Conservation (phyloP, 2,797 vertebrate genomes). For the Xerus rutilus region DNA sequence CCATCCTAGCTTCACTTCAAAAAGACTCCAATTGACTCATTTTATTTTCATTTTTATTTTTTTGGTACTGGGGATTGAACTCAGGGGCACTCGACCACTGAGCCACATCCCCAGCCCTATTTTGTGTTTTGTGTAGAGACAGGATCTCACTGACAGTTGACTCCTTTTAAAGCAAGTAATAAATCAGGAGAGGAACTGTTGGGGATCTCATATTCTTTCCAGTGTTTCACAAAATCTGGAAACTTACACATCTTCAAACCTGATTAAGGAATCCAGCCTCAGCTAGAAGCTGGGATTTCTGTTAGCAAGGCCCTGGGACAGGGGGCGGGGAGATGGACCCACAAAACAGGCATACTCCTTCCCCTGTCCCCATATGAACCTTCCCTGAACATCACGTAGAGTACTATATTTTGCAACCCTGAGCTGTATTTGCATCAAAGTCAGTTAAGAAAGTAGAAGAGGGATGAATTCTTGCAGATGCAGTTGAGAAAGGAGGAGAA, state of each 20-base stretch:
- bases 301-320: neutral
- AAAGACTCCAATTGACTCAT: neutral
- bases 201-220: neutral
- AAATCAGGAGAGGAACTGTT: neutral
- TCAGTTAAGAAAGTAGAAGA: conserved; percentile 21
- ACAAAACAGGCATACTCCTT: neutral
- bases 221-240: neutral
- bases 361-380: neutral
- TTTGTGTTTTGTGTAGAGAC: too few relatives aligned
- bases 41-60: neutral
- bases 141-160: neutral
- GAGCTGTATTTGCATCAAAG: neutral
- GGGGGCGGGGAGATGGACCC: neutral
- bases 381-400: neutral
- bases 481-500: neutral
- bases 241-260: neutral
- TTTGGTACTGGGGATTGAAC: too few relatives aligned
- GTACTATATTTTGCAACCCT: neutral
- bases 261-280: neutral
- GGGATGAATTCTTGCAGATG: neutral
- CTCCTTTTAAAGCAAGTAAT: neutral
- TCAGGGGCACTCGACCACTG: too few relatives aligned
- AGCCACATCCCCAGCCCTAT: too few relatives aligned
- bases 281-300: neutral
- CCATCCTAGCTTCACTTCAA: neutral